Evolutionary conservation across 1,140 invertebrate genomes (phyloP).

Genomic region (Bradysia coprophila): DNA sequence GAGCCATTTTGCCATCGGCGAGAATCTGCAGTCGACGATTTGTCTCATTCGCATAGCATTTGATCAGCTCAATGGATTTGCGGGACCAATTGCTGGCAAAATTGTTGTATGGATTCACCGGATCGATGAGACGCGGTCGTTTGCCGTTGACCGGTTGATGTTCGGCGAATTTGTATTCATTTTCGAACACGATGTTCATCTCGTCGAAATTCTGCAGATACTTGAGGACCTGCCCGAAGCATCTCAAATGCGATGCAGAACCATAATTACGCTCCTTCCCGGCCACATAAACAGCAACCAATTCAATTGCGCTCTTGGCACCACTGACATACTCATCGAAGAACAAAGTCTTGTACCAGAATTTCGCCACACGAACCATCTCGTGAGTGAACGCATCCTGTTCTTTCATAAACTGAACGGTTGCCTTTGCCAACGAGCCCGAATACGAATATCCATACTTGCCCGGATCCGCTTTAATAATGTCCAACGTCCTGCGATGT

Average conservation of each 20-base stretch:
- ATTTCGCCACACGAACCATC: not conserved
- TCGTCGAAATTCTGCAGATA: not conserved
- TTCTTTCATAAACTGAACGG: not conserved
- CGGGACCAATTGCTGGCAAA: not conserved
- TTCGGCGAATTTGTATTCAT: too few species aligned
- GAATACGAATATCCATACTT: not conserved
- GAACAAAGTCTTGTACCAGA: not conserved
- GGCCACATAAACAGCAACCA: not conserved
- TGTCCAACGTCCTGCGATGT: not conserved
- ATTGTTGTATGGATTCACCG: conserved; percentile 1
- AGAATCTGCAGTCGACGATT: not conserved
- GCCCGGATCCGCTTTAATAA: not conserved
- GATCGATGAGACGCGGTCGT: not conserved
- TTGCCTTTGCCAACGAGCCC: not conserved
- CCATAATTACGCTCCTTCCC: not conserved
- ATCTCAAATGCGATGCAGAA: not conserved
- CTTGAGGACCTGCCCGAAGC: not conserved
- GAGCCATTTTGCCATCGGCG: not conserved
- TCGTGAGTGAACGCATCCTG: not conserved
- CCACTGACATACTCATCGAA: not conserved
- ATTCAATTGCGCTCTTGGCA: not conserved
- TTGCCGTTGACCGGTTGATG: not conserved
- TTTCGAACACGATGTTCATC: not conserved
- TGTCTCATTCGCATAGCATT: not conserved
- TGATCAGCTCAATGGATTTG: not conserved